phyloP scores from a whole-genome alignment of 1,140 invertebrate genomes.

The Thaumatotibia leucotreta region DNA sequence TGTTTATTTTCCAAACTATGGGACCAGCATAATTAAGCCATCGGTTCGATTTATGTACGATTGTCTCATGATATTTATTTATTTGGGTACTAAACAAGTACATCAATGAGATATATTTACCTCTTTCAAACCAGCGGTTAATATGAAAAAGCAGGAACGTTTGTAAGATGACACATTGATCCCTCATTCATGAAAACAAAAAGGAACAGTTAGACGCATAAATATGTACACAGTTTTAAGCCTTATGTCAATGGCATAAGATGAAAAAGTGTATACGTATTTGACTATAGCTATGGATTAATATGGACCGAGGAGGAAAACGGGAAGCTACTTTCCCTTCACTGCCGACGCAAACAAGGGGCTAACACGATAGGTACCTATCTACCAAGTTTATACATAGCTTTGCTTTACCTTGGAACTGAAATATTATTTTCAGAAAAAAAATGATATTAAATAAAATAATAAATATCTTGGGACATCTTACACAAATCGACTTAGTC shows the following conservation, averaged over 20 bases:
- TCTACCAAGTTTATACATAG: background rate
- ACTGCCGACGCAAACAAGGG: background rate
- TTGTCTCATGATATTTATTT: too few relatives aligned
- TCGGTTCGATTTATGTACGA: too few relatives aligned
- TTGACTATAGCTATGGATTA: too few relatives aligned
- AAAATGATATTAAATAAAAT: background rate
- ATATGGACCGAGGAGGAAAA: background rate
- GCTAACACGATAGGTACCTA: background rate
- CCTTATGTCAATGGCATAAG: too few relatives aligned
- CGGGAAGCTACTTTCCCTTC: slow-evolving; percentile 1
- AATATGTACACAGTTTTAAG: too few relatives aligned
- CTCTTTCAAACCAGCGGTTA: background rate
- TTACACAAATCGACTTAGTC: too few relatives aligned
- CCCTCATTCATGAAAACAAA: slow-evolving; percentile 9
- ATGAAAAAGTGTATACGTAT: too few relatives aligned
- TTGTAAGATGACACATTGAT: slow-evolving; percentile 4
- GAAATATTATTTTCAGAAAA: background rate
- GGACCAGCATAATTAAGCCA: too few relatives aligned
- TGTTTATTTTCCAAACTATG: too few relatives aligned
- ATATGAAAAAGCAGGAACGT: background rate
- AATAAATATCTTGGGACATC: too few relatives aligned
- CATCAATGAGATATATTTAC: background rate
- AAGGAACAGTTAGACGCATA: too few relatives aligned
- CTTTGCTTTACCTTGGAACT: background rate
- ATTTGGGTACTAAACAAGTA: too few relatives aligned